phyloP scores from a whole-genome alignment of 2,113 vertebrate genomes.

The Sphaerodactylus townsendi region DNA sequence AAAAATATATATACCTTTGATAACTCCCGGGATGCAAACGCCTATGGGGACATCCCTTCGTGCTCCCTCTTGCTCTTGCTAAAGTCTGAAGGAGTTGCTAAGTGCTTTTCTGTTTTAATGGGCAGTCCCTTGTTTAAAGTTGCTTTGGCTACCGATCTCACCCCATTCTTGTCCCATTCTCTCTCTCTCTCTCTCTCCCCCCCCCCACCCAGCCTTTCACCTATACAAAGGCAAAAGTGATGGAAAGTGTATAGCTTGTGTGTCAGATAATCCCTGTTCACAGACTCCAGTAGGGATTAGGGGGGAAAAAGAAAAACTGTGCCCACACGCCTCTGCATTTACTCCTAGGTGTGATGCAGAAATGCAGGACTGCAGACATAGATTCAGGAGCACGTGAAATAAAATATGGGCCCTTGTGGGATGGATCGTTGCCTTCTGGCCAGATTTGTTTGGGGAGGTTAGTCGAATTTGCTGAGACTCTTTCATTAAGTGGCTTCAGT shows the following conservation, averaged over 20 bases:
- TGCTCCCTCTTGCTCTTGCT: conserved; percentile 39
- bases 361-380: not conserved
- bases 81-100: conserved; percentile 57
- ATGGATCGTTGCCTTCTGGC: not conserved
- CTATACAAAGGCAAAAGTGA: not conserved
- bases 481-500: not conserved
- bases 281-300: not conserved
- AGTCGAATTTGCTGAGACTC: not conserved
- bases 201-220: not conserved
- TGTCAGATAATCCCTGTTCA: conserved; percentile 5
- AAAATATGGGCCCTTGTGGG: not conserved
- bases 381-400: not conserved
- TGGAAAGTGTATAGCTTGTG: not conserved
- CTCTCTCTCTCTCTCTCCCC: too few species aligned
- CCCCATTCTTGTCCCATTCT: not conserved
- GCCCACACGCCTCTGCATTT: not conserved
- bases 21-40: conserved; percentile 82
- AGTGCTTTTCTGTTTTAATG: conserved; percentile 61
- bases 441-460: not conserved
- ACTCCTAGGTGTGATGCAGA: not conserved
- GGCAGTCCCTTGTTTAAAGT: conserved; percentile 54
- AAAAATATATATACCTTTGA: conserved; percentile 3
- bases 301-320: too few species aligned
- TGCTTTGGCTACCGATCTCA: conserved; percentile 60
- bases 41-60: conserved; percentile 73